Evolutionary conservation across 2,113 vertebrate species (phyloP).

Genomic region (Lutjanus erythropterus): DNA sequence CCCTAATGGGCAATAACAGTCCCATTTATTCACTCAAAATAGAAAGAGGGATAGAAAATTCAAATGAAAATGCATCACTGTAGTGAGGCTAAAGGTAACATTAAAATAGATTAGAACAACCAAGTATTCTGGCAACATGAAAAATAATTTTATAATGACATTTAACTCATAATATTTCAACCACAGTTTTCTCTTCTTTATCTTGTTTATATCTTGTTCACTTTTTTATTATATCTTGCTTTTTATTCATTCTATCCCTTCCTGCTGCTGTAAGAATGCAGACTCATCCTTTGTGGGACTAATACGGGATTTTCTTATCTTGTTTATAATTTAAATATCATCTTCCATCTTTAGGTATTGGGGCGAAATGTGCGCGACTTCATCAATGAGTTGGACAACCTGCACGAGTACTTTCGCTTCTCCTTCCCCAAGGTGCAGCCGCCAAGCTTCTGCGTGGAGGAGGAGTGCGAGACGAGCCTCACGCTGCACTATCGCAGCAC

Average conservation of each 20-base stretch:
- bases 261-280: no score
- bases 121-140: neutral
- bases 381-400: slow-evolving; percentile 86
- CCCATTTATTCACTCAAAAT: neutral
- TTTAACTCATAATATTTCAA: neutral
- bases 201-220: no score
- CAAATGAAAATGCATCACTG: neutral
- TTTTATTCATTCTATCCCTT: no score
- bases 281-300: no score
- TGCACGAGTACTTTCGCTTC: slow-evolving; percentile 86
- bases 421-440: slow-evolving; percentile 86
- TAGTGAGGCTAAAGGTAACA: neutral
- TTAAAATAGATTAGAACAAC: neutral
- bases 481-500: slow-evolving; percentile 85
- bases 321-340: neutral
- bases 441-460: slow-evolving; percentile 85
- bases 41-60: neutral
- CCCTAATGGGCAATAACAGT: neutral
- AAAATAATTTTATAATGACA: neutral
- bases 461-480: slow-evolving; percentile 84
- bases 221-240: no score
- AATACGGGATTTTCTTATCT: no score
- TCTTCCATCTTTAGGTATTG: slow-evolving; percentile 68
- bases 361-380: slow-evolving; percentile 85
- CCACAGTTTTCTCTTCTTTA: no score